These are phyloP conservation scores for Muntiacus muntjak DNA, from an alignment of 2,113 vertebrate genomes.

Conservation along the genomic window DNA sequence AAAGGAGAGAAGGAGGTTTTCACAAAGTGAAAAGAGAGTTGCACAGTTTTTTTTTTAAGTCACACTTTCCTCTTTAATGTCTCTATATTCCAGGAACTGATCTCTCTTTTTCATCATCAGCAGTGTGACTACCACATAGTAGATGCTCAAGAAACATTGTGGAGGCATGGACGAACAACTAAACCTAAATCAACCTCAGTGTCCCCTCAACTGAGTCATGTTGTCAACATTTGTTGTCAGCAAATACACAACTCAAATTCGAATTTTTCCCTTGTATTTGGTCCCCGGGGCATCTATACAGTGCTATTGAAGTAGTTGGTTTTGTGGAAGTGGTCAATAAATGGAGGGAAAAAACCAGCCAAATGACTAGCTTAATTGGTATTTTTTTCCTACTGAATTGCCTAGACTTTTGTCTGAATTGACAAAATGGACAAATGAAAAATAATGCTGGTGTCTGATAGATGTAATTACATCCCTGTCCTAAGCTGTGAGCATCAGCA, in stretches of 20 bases:
- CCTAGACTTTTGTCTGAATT: neutral
- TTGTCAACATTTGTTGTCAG: neutral
- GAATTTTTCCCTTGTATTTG: neutral
- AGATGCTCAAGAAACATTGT: constrained; percentile 1
- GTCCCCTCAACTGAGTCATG: neutral
- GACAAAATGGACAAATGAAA: constrained; percentile 10
- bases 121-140: neutral
- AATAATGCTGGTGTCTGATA: neutral
- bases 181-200: neutral
- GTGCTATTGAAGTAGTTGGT: neutral
- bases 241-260: neutral
- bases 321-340: neutral
- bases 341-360: neutral
- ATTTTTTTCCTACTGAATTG: neutral
- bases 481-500: neutral
- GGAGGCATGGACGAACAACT: neutral
- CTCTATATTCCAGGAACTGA: neutral
- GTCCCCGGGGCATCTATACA: neutral
- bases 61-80: neutral
- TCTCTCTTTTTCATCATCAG: neutral
- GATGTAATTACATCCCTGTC: neutral
- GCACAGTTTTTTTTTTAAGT: neutral
- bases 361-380: neutral
- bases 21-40: neutral
- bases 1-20: constrained; percentile 1